Percentiles rank a stretch among this genome's conserved stretches.
phyloP scores from a whole-genome alignment of 2,888 invertebrate species.

The Aphodius sticticus region DNA sequence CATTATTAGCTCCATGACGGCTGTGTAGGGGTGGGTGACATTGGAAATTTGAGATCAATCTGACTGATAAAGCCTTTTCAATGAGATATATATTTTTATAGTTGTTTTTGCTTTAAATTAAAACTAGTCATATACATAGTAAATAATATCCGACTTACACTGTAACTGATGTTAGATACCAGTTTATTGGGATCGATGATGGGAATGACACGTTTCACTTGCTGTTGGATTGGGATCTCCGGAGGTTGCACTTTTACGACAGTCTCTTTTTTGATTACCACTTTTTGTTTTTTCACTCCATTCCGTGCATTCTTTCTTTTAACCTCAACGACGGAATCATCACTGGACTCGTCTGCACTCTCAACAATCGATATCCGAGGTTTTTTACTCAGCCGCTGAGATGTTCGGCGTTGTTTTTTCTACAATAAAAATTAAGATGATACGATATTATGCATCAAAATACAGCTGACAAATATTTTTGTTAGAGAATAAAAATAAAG shows the following conservation, averaged over 20 bases:
- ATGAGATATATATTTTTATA: too few species aligned
- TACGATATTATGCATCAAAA: not conserved
- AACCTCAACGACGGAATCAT: constrained; percentile 45
- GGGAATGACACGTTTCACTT: constrained; percentile 12
- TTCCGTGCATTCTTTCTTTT: constrained; percentile 40
- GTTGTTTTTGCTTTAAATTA: not conserved
- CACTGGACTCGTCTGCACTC: constrained; percentile 45
- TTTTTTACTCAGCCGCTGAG: constrained; percentile 52
- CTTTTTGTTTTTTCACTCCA: not conserved
- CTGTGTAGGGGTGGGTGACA: too few species aligned
- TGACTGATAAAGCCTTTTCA: too few species aligned
- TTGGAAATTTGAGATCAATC: too few species aligned
- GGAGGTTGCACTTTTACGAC: not conserved
- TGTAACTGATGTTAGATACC: not conserved
- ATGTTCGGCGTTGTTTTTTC: constrained; percentile 51
- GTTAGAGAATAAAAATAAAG: not conserved
- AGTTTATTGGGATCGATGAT: not conserved
- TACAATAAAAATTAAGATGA: constrained; percentile 34
- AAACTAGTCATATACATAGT: not conserved
- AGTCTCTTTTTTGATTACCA: constrained; percentile 9
- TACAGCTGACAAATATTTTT: constrained; percentile 20
- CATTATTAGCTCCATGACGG: too few species aligned
- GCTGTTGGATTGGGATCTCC: constrained; percentile 20
- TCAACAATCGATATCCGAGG: constrained; percentile 48
- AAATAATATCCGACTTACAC: constrained; percentile 6